These are phyloP conservation scores for Tinamus major DNA, from an alignment of 2,797 vertebrate species.

Conservation along the genomic window DNA sequence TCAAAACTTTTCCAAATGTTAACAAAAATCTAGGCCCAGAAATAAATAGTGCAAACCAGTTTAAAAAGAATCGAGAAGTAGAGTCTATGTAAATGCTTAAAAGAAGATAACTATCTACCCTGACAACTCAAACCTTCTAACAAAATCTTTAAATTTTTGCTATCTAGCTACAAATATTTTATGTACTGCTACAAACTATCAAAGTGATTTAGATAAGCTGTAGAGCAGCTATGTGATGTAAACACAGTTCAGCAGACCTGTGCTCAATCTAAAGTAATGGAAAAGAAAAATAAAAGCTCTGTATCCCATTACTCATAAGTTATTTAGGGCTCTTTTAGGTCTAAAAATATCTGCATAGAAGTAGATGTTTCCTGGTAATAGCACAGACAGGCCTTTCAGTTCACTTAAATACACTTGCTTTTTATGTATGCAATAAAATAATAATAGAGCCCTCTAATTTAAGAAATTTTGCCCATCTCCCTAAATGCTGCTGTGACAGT, in stretches of 20 bases:
- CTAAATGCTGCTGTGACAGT: neutral
- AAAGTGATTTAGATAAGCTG: neutral
- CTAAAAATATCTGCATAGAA: neutral
- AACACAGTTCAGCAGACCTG: neutral
- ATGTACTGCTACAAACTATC: neutral
- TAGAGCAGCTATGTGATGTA: neutral
- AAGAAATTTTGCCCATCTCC: neutral
- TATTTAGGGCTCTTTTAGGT: neutral
- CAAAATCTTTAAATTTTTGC: neutral
- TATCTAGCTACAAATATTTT: conserved; percentile 12
- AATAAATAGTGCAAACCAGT: neutral
- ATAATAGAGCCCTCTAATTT: neutral
- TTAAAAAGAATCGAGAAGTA: neutral
- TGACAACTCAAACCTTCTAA: neutral
- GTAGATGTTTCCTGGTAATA: neutral
- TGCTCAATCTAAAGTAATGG: neutral
- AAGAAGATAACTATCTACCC: neutral
- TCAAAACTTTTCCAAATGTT: neutral
- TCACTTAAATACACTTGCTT: neutral
- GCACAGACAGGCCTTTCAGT: neutral
- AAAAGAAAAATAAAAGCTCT: neutral
- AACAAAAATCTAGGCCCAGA: neutral
- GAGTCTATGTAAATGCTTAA: neutral
- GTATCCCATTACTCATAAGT: neutral
- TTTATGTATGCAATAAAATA: neutral